Evolutionary conservation across 2,113 vertebrate genomes (phyloP), one percentile per base, ranked within the genome.

Genomic region (Seriola dumerili): DNA sequence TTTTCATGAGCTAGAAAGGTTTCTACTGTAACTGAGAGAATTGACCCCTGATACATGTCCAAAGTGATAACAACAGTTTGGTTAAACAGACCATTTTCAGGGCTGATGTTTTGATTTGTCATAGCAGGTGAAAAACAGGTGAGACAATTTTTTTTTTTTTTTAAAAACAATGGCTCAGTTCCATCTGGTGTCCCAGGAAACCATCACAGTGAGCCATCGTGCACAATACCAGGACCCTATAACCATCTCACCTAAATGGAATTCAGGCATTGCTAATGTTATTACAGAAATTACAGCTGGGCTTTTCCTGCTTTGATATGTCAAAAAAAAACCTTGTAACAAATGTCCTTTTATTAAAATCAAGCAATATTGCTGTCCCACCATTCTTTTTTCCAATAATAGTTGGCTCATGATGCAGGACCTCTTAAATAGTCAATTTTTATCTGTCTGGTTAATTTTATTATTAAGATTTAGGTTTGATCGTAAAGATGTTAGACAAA

Each of bases 121-220:
- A 25, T 8, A 7, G 29, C 59, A 71, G 64, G 58, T 38, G 55
- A 48, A 76, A 25, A 66, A 55, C 72, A 55, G 23, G 34, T 54
- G 34, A 54, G 17, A 25, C 16, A 46, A 13, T 4, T 10, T 42
- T 42, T 42, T 10, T 42, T 42, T 42, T 48, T 48, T 17, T 48
- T 48, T 17, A 13, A n/a, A n/a, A n/a, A 48, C 14, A 13, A 5
- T 17, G 14, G 6, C 50, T 52, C 50, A 52, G 50, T 52, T 8
- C 14, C 48, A 50, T 7, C 14, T 17, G 17, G 16, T 48, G 13
- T 17, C 44, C 13, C 44, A 52, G 17, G 29, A 29, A 29, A 29
- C 29, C 29, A 29, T 29, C 29, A 29, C 2, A 29, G 29, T 29
- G 29, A 29, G 29, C 29, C 29, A 29, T 29, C 29, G 29, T 48